Conservation (phyloP, 2,797 vertebrate species). For the Heteromormyrus szaboi region DNA sequence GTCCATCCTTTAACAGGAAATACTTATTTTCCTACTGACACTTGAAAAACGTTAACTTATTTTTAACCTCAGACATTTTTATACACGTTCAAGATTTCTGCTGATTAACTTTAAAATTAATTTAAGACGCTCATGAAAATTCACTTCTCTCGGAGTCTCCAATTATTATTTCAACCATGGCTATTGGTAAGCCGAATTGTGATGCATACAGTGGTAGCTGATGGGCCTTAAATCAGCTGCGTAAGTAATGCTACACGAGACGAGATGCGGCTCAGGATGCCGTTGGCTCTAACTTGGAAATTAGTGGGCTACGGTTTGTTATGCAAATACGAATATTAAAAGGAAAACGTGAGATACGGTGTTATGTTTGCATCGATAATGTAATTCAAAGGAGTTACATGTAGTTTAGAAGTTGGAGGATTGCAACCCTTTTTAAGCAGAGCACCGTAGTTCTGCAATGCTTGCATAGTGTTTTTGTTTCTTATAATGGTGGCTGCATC, state of each 20-base stretch:
- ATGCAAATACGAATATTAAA: neutral
- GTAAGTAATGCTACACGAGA: neutral
- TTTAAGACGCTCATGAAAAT: neutral
- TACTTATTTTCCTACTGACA: neutral
- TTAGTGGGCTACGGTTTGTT: neutral
- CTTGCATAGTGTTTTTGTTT: neutral
- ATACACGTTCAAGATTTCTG: neutral
- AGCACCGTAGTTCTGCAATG: neutral
- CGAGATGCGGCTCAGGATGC: neutral
- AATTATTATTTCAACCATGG: neutral
- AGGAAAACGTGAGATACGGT: neutral
- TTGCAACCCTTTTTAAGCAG: neutral
- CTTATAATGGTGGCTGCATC: neutral
- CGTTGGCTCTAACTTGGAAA: neutral
- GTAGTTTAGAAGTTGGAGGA: neutral
- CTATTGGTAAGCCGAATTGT: neutral
- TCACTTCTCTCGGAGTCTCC: neutral
- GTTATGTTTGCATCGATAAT: neutral
- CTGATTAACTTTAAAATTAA: neutral
- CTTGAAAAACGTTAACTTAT: neutral
- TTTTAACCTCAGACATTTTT: neutral
- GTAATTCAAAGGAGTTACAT: neutral
- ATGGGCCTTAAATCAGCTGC: neutral
- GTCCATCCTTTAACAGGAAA: neutral
- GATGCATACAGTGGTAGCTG: neutral